Base-by-base conservation (phyloP, 2,888 invertebrate species). In the Pocota personata region DNA sequence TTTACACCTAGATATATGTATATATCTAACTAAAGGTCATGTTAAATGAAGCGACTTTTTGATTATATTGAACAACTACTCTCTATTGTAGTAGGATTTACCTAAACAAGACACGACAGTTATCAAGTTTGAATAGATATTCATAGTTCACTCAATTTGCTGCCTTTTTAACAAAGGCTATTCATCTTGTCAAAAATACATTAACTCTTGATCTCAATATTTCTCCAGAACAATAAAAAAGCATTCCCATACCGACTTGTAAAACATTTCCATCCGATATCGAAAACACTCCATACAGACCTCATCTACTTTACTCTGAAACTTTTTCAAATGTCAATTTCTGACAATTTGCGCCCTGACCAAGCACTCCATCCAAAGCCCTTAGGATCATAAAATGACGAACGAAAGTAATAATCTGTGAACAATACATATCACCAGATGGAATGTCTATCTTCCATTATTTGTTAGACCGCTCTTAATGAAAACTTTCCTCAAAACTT, bases 401-500 rank as follows among this genome's bases (percentile, higher is more conserved):
- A 27, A 55, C 30, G 30, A 55, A 55, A 14, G 14, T 30, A 55
- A 55, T 55, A 55, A 55, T 55, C 30, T 55, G 24, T 27, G 27
- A 30, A 30, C 30, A 55, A 8, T 27, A 30, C 14, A 52, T 27
- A n/a, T 52, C 52, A 30, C 6, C 30, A 52, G 55, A 52, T 55
- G 30, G 32, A 32, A 35, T 57, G 19, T 19, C 57, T 57, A 32
- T 27, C 30, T 3, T 2, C 30, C 6, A 57, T 57, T 35, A 35
- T 32, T 3, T 12, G 32, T 12, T 57, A 19, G 57, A 57, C 57
- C 19, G 32, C 16, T 46, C 62, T 62, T 62, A 62, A 62, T 46
- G 62, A 46, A 46, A 62, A 50, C 32, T 48, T 66, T 50, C 6
- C 66, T 50, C 35, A 19, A 35, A 66, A 66, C 48, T 64, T 64